Base-by-base conservation (phyloP, 2,113 vertebrate species). In the Platysternon megacephalum region DNA sequence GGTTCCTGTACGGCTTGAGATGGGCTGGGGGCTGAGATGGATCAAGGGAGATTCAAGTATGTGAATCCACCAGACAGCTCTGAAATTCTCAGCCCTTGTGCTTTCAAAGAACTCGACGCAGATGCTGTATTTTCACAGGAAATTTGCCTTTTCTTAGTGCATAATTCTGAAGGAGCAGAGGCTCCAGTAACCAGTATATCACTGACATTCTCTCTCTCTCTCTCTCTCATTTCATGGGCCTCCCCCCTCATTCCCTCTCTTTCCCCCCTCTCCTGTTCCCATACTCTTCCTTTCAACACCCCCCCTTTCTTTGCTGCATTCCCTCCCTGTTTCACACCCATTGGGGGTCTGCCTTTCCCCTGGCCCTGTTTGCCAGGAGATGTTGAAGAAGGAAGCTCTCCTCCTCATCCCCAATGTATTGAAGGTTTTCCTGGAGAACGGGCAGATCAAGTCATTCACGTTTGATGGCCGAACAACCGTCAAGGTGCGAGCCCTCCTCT, bases 371-470 rank as follows among this genome's bases (percentile, higher is more conserved):
- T 96, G 84, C 95, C 98, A 99, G 99, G 99, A 99, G 97, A 99
- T 99, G 99, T 98, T 99, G 98, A 99, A 99, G 98, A 99, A 99
- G 98, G 99, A 99, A 98, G 99, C 99, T 81, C 98, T 99, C 96
- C 99, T 99, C 87, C 99, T 99, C 97, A 99, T 99, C 97, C 99
- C 99, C 97, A 99, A 99, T 24, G 99, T 99, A 95, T 97, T 99
- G 98, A 99, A 99, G 98, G 99, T 99, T 97, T 99, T 99, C 98
- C 98, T 99, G 98, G 99, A 99, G 98, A 99, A 99, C 74, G 99
- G 99, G 88, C 99, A 99, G 97, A 99, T 99, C 97, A 99, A 99
- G 98, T 99, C 99, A 74, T 99, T 99, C 97, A 99, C 99, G 0
- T 99, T 99, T 53, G 99, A 99, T 97, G 99, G 99, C 97, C 98